Conservation (phyloP, 2,888 invertebrate genomes). For the Pheosia tremula region DNA sequence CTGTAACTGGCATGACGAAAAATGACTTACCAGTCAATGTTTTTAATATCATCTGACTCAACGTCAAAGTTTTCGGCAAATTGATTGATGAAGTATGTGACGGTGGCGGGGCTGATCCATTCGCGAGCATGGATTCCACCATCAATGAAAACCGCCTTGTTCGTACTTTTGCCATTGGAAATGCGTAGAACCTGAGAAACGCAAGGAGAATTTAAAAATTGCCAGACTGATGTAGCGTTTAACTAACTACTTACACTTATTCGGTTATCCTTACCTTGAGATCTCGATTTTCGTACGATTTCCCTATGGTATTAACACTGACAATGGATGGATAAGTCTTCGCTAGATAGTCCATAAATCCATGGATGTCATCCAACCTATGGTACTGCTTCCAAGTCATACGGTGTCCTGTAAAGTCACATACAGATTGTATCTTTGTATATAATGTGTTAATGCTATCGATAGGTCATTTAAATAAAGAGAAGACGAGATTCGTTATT, state of each 20-base stretch:
- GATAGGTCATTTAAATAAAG: no score
- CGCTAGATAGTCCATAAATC: constrained; percentile 90
- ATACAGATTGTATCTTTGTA: neutral
- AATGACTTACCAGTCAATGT: constrained; percentile 71
- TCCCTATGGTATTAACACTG: constrained; percentile 90
- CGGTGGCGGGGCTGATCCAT: constrained; percentile 94
- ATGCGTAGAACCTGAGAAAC: constrained; percentile 82
- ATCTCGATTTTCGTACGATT: constrained; percentile 89
- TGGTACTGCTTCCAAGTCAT: constrained; percentile 94
- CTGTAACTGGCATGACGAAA: neutral
- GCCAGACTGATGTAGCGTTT: neutral
- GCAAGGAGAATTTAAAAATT: constrained; percentile 1
- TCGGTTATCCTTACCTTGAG: constrained; percentile 83
- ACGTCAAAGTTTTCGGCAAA: constrained; percentile 90
- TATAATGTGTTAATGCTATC: no score
- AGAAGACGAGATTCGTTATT: no score
- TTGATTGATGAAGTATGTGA: constrained; percentile 91
- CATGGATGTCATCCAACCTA: constrained; percentile 89
- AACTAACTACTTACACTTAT: neutral
- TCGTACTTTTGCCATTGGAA: constrained; percentile 87
- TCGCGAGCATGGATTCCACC: constrained; percentile 96
- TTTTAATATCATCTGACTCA: constrained; percentile 82
- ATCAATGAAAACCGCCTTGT: constrained; percentile 90
- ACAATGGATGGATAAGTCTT: constrained; percentile 90
- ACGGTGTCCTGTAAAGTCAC: constrained; percentile 64